Percentiles rank a stretch among this genome's conserved stretches.
Conservation (phyloP, 2,888 invertebrate genomes). For the Tridacna gigas region DNA sequence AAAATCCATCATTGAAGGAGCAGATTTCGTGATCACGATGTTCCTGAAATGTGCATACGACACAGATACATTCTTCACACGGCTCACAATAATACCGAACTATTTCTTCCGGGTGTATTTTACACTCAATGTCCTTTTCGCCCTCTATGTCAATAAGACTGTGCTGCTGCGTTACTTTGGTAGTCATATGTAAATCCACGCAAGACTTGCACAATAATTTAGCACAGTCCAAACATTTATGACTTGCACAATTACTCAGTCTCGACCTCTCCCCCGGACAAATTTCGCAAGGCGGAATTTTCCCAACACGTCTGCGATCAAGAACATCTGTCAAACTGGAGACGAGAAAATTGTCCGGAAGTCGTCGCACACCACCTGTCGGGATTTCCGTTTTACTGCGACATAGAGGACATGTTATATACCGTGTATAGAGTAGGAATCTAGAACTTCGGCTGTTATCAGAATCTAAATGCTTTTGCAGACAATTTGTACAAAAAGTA, state of each 20-base stretch:
- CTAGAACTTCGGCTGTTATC: constrained; percentile 77
- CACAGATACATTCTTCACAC: constrained; percentile 84
- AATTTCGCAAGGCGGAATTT: constrained; percentile 80
- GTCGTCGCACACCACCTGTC: constrained; percentile 80
- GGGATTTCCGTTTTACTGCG: constrained; percentile 83
- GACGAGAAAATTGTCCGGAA: constrained; percentile 84
- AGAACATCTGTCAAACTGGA: constrained; percentile 82
- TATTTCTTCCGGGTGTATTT: constrained; percentile 82
- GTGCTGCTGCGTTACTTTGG: constrained; percentile 83
- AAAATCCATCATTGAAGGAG: constrained; percentile 82
- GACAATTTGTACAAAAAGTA: constrained; percentile 83
- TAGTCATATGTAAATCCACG: constrained; percentile 81
- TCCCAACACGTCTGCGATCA: constrained; percentile 69
- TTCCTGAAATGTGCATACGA: constrained; percentile 84
- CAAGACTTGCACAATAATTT: constrained; percentile 83
- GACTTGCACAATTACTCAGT: constrained; percentile 75
- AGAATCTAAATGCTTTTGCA: constrained; percentile 82
- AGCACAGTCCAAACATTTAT: constrained; percentile 83
- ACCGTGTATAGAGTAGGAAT: constrained; percentile 79
- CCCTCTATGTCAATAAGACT: constrained; percentile 83
- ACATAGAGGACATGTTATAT: constrained; percentile 83
- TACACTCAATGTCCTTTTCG: constrained; percentile 84
- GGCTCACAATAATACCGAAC: constrained; percentile 84
- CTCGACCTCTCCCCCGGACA: constrained; percentile 74
- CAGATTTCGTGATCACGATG: constrained; percentile 84